Evolutionary conservation across 2,888 invertebrate species (phyloP), one percentile per base, ranked within the genome.

Genomic region (Machimus atricapillus): DNA sequence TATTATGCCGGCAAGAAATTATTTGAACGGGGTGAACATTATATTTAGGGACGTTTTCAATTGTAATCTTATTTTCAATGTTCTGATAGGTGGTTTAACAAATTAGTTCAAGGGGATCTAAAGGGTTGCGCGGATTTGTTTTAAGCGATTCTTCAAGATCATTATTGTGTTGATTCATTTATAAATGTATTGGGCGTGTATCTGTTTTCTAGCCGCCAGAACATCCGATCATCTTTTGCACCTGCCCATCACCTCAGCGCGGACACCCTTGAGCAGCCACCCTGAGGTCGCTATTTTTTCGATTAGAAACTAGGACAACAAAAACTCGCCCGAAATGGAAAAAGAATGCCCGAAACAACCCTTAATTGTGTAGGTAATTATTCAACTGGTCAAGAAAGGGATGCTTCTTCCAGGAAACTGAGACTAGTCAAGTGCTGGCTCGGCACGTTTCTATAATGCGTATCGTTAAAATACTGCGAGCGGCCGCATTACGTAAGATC

Each of bases 361-460:
- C 81, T 81, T 81, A 81, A 81, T 81, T 81, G 81, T 56, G 81
- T 81, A n/a, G n/a, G n/a, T n/a, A 81, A 81, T 81, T 81, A 81
- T 81, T 81, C 52, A n/a, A 81, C 52, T 23, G 14, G 56, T 14
- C 81, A 76, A 40, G 81, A 34, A 81, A 81, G 52, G 81, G 81
- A 81, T 81, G 52, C 16, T 27, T 56, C 52, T 81, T 81, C 81
- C 56, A 16, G 34, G 81, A 81, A 81, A 31, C 27, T 81, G 52
- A 52, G 16, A 7, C 46, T 81, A 56, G 27, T 81, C 81, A 76
- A 76, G 81, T 2, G 12, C 7, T 14, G 81, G 14, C 81, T 34
- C 31, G 81, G 52, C 56, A 56, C 52, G 37, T 81, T 81, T 81
- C 40, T 23, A 27, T 78, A 37, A 14, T 76, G 34, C 76, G 34